Conservation (phyloP, 2,888 invertebrate species). For the Drosophila colorata region DNA sequence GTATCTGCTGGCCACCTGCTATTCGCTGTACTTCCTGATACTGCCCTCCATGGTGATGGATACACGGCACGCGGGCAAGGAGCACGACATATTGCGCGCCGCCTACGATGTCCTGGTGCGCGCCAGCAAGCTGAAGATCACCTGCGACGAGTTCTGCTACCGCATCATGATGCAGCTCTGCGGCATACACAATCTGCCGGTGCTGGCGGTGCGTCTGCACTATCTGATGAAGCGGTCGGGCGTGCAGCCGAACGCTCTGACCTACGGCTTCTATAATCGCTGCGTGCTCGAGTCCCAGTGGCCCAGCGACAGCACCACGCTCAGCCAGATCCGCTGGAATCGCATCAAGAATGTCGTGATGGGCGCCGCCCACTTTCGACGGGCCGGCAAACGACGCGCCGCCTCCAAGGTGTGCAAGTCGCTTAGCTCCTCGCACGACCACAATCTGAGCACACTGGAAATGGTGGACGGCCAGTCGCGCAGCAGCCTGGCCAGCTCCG, state of each 20-base stretch:
- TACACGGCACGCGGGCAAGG: conserved; percentile 89
- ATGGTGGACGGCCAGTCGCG: conserved; percentile 85
- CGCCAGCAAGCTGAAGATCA: conserved; percentile 93
- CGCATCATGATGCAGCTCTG: conserved; percentile 99
- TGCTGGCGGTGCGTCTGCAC: conserved; percentile 95
- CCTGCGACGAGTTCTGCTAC: conserved; percentile 98
- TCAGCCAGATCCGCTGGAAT: conserved; percentile 94
- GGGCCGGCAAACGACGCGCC: conserved; percentile 89
- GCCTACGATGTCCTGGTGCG: conserved; percentile 95
- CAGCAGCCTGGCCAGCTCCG: conserved; percentile 84
- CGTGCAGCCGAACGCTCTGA: conserved; percentile 98
- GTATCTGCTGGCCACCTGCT: conserved; percentile 94
- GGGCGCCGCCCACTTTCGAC: conserved; percentile 95
- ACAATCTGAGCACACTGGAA: conserved; percentile 84
- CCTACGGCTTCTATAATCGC: conserved; percentile 94
- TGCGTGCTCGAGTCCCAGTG: conserved; percentile 97
- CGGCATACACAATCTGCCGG: conserved; percentile 96
- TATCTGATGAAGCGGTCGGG: conserved; percentile 97
- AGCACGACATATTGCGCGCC: conserved; percentile 90
- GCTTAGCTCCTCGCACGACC: conserved; percentile 82
- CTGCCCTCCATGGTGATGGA: conserved; percentile 93
- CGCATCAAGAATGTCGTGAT: conserved; percentile 96
- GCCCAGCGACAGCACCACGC: conserved; percentile 93
- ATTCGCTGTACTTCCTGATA: conserved; percentile 98
- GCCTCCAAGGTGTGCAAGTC: conserved; percentile 85